These are phyloP conservation scores for Mustelus asterias DNA, from an alignment of 2,113 vertebrate species.

Conservation along the genomic window DNA sequence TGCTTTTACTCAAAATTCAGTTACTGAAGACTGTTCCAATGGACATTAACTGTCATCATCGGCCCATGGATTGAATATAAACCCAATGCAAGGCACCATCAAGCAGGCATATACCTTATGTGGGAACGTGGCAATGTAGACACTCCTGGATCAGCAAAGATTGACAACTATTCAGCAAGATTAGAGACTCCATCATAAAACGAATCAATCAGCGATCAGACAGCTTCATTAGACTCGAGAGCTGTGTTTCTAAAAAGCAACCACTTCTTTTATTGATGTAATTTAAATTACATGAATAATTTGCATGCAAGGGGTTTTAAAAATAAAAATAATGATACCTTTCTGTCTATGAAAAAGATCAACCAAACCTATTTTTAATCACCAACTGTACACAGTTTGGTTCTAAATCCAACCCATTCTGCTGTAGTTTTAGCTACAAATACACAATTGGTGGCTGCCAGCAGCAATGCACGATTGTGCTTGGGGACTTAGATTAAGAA, in stretches of 20 bases:
- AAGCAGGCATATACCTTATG: neutral
- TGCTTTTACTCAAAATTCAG: neutral
- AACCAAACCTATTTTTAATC: neutral
- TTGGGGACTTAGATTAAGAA: neutral
- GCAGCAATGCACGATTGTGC: neutral
- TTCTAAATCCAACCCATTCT: neutral
- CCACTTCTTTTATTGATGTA: neutral
- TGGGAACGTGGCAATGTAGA: neutral
- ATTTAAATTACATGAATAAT: neutral
- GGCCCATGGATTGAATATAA: neutral
- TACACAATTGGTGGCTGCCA: neutral
- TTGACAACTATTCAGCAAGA: neutral
- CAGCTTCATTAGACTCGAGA: neutral
- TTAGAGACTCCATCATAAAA: neutral
- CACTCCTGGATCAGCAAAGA: neutral
- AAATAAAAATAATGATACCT: neutral
- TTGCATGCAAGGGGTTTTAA: neutral
- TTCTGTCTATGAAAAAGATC: neutral
- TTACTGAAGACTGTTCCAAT: neutral
- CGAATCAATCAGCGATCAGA: neutral
- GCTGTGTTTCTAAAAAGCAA: neutral
- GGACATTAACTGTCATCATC: neutral
- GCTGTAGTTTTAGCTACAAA: neutral
- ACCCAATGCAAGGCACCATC: neutral
- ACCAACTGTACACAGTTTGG: neutral